Percentiles rank a stretch among this genome's conserved stretches.
Conservation (phyloP, 1,140 invertebrate species). For the Drosophila santomea region DNA sequence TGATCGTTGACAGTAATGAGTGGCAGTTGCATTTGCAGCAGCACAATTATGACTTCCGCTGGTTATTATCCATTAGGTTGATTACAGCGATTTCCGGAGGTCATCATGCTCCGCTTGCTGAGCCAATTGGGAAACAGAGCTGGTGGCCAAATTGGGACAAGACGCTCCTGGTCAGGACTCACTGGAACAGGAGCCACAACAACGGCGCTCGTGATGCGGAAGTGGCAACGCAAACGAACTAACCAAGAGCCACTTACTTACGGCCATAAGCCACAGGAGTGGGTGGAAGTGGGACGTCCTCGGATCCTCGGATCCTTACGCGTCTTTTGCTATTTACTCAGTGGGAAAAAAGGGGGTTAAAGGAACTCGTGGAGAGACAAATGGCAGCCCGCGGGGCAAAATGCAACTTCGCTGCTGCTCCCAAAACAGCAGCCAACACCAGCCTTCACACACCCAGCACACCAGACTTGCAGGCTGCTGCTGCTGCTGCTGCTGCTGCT, state of each 20-base stretch:
- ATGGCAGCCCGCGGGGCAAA: slow-evolving; percentile 66
- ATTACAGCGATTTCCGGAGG: slow-evolving; percentile 45
- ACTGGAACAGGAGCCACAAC: slow-evolving; percentile 32
- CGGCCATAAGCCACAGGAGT: slow-evolving; percentile 70
- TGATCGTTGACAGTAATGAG: slow-evolving; percentile 41
- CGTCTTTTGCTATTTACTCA: slow-evolving; percentile 80
- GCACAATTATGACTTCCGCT: slow-evolving; percentile 38
- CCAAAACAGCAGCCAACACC: slow-evolving; percentile 18
- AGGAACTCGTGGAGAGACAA: slow-evolving; percentile 39
- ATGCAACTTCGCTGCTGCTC: slow-evolving; percentile 10
- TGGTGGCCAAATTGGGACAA: slow-evolving; percentile 70
- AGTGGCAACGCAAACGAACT: slow-evolving; percentile 77
- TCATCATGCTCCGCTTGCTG: slow-evolving; percentile 22
- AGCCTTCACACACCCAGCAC: slow-evolving; percentile 10
- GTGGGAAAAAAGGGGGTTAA: slow-evolving; percentile 60
- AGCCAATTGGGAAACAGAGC: slow-evolving; percentile 69
- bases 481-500: slow-evolving; percentile 33
- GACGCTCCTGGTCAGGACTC: slow-evolving; percentile 49
- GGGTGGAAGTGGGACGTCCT: slow-evolving; percentile 3
- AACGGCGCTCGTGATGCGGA: slow-evolving; percentile 60
- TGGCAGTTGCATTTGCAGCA: slow-evolving; percentile 21
- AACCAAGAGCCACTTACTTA: slow-evolving; percentile 82
- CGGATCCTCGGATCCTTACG: slow-evolving; percentile 52
- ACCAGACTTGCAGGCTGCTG: slow-evolving; percentile 27
- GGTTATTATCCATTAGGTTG: slow-evolving; percentile 49